Evolutionary conservation across 2,113 vertebrate species (phyloP).

Genomic region (Campylorhamphus procurvoides): DNA sequence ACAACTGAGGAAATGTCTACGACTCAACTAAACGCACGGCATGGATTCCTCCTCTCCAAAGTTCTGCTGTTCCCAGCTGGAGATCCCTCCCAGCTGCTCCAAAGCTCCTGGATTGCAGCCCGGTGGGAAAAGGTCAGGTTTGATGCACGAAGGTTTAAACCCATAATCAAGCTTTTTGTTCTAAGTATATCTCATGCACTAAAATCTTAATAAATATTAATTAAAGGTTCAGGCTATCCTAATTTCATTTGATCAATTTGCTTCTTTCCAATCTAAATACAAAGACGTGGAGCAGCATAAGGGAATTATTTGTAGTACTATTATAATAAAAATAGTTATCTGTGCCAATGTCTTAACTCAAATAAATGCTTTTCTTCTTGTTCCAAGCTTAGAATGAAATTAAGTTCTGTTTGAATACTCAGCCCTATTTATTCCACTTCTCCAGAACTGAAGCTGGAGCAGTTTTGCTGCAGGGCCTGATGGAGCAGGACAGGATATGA

Average conservation of each 20-base stretch:
- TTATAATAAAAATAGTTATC: not conserved
- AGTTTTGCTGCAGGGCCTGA: not conserved
- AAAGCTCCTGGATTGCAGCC: constrained; percentile 21
- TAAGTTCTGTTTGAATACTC: not conserved
- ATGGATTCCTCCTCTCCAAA: constrained; percentile 4
- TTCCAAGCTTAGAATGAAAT: constrained; percentile 31
- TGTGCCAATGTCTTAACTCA: constrained; percentile 21
- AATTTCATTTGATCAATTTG: constrained; percentile 23
- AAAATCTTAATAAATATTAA: constrained; percentile 71
- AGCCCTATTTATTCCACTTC: not conserved
- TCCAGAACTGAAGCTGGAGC: not conserved
- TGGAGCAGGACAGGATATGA: not conserved
- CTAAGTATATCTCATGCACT: constrained; percentile 21
- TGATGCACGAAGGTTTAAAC: constrained; percentile 54
- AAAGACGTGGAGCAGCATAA: not conserved
- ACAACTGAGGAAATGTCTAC: not conserved
- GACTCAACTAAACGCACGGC: not conserved
- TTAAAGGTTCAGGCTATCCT: constrained; percentile 27
- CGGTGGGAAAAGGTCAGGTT: constrained; percentile 33
- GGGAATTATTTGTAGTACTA: not conserved
- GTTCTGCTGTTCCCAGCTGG: not conserved
- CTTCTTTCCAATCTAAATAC: constrained; percentile 2
- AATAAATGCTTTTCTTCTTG: constrained; percentile 46
- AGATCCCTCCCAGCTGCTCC: not conserved
- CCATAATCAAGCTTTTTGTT: constrained; percentile 40